Percentiles rank a stretch among this genome's conserved stretches.
Evolutionary conservation across 2,888 invertebrate species (phyloP).

Genomic region (Serripes groenlandicus): DNA sequence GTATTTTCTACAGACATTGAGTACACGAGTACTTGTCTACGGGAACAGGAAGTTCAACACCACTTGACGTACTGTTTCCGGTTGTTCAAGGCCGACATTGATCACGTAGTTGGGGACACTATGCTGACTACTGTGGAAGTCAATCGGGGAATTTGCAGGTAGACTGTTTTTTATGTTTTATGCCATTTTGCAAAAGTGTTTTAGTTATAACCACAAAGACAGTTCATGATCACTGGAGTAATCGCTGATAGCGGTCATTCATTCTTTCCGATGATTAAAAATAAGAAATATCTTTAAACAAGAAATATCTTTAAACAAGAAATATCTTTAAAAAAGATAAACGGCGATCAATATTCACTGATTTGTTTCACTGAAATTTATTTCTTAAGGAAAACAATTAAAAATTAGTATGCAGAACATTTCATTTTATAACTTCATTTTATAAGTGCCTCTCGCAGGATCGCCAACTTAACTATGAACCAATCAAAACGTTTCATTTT

Average conservation of each 20-base stretch:
- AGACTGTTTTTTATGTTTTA: not conserved
- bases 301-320: not conserved
- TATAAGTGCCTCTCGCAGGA: no score
- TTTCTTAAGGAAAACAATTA: no score
- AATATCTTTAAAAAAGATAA: not conserved
- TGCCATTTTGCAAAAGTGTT: not conserved
- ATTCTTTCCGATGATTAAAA: not conserved
- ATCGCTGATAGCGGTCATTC: no score
- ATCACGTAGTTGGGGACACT: not conserved
- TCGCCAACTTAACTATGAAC: no score
- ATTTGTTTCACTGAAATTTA: no score
- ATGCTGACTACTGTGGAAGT: not conserved
- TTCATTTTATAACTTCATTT: no score
- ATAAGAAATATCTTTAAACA: not conserved
- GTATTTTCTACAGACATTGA: not conserved
- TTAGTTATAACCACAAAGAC: no score
- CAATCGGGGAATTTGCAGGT: conserved; percentile 2
- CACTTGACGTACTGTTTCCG: conserved; percentile 4
- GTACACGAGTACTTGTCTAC: not conserved
- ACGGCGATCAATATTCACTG: no score
- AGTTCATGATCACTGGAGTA: no score
- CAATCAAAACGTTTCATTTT: no score
- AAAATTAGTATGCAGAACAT: no score
- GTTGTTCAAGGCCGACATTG: conserved; percentile 6
- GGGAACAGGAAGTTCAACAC: not conserved